Conservation (phyloP, 35 echinoderm and acorn worm genomes). For the Heliocidaris tuberculata region DNA sequence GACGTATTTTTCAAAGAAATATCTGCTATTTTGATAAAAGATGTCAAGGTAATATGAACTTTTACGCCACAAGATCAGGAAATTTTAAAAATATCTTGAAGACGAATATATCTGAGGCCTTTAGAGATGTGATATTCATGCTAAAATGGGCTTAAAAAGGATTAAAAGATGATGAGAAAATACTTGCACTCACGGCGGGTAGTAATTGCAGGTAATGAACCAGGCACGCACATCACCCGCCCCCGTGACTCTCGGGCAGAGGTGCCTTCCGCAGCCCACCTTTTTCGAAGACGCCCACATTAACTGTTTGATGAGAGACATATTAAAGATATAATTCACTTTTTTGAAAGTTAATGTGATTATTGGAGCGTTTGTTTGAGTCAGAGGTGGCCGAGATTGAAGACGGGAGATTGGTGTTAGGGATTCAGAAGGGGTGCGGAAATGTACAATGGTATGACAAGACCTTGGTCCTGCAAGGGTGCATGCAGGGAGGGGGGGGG, state of each 20-base stretch:
- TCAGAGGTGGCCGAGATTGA: not conserved
- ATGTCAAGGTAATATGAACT: no score
- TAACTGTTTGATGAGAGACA: constrained; percentile 17
- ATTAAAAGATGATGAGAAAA: not conserved
- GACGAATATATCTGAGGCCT: no score
- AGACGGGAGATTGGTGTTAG: not conserved
- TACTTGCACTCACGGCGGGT: constrained; percentile 23
- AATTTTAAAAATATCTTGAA: no score
- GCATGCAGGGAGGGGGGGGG: not conserved
- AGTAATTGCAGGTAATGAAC: constrained; percentile 40
- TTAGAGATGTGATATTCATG: no score
- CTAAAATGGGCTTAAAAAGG: no score
- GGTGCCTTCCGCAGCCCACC: constrained; percentile 34
- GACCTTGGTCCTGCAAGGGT: not conserved
- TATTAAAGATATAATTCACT: not conserved
- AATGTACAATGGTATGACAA: not conserved
- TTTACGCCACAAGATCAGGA: no score
- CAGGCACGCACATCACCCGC: not conserved
- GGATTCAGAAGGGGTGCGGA: not conserved
- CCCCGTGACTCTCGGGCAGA: not conserved
- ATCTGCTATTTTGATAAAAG: no score
- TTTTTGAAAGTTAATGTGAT: not conserved
- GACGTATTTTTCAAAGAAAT: no score
- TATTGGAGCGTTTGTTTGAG: not conserved
- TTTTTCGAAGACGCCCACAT: constrained; percentile 39